Base-by-base conservation (phyloP, 2,888 invertebrate genomes). In the Rugalucina vietnamica region DNA sequence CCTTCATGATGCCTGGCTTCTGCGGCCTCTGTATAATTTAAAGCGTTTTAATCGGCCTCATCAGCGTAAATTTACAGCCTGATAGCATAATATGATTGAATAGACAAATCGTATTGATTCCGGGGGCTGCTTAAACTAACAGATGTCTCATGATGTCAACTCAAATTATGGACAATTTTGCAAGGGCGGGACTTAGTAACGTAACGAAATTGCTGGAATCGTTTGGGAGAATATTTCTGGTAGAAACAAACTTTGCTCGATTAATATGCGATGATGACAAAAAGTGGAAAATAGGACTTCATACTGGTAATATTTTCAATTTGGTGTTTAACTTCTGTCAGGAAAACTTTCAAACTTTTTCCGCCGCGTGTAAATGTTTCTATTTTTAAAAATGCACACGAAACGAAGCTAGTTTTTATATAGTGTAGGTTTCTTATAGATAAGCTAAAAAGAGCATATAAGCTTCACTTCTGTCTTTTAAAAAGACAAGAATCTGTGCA, bases 21-120 rank as follows among this genome's bases (percentile, higher is more conserved):
- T 34, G 27, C 72, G 84, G 74, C 87, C 88, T 82, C 84, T 78
- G 84, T 84, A 89, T 90, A 90, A 89, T 90, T 90, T 89, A 89
- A 89, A 90, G 89, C 89, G 89, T 89, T 89, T 90, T 89, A 90
- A 89, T 89, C 87, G 87, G 76, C 84, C 78, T 85, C 79, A 87
- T 85, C 87, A 79, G 84, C 74, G 87, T 82, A 87, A 89, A 86
- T 89, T 89, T 88, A 89, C 90, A 89, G 87, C 85, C 88, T 88
- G 84, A 83, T 77, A 76, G 43, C 54, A 75, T 88, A 88, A 89
- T 85, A 85, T 85, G 89, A 90, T 90, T 88, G 90, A 89, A 86
- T 89, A 79, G 86, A 84, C 88, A 88, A 88, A 86, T 85, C 88
- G 76, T 89, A 90, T 90, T 84, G 90, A 90, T 89, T 85, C 81